Conservation (phyloP, 2,888 invertebrate genomes). For the Apodemia hepburni region DNA sequence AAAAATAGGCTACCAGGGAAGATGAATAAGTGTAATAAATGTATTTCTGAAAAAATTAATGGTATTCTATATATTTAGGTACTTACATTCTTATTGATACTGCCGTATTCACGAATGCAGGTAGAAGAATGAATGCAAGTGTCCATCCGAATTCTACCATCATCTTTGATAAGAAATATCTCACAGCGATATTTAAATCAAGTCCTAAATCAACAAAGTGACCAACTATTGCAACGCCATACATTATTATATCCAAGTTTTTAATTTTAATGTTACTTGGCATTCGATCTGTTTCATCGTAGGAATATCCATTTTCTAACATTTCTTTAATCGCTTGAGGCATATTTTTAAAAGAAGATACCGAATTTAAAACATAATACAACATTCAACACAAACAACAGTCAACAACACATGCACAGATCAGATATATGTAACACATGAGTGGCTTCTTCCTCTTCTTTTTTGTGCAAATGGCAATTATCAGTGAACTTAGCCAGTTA, state of each 20-base stretch:
- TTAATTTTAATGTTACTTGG: constrained; percentile 80
- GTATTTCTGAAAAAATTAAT: too few relatives aligned
- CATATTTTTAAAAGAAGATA: constrained; percentile 43
- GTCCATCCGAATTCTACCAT: constrained; percentile 84
- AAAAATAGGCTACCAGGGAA: too few relatives aligned
- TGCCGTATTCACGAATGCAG: constrained; percentile 87
- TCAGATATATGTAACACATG: too few relatives aligned
- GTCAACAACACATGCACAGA: background rate
- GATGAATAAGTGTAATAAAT: too few relatives aligned
- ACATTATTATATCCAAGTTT: constrained; percentile 82
- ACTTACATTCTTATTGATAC: constrained; percentile 88
- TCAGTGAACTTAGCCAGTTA: too few relatives aligned
- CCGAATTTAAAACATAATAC: constrained; percentile 4
- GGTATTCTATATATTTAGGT: background rate
- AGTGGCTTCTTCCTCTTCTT: too few relatives aligned
- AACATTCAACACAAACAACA: background rate
- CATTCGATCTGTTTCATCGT: constrained; percentile 81
- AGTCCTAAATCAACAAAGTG: constrained; percentile 85
- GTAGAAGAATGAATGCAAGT: constrained; percentile 84
- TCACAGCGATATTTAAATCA: constrained; percentile 85
- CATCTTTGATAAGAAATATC: constrained; percentile 79
- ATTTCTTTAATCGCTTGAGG: constrained; percentile 50
- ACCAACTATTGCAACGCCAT: constrained; percentile 83
- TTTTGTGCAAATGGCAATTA: too few relatives aligned
- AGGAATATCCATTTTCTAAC: constrained; percentile 55